Conservation (phyloP, 35 echinoderm and acorn worm species). For the Chiridota heheva region DNA sequence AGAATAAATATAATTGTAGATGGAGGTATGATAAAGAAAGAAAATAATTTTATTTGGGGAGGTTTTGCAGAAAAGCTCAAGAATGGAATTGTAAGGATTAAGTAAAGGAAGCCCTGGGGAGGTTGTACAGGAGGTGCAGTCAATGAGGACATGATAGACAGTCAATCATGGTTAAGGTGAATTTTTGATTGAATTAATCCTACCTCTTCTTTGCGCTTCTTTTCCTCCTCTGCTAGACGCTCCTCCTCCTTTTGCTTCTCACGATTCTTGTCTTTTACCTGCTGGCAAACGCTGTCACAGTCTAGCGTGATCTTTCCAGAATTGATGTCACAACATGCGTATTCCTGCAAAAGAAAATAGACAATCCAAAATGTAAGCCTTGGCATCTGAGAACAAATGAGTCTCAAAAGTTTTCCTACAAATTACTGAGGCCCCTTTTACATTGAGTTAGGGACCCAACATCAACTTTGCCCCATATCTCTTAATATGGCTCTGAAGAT, state of each 20-base stretch:
- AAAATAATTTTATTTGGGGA: too few relatives aligned
- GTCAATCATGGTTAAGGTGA: too few relatives aligned
- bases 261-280: constrained; percentile 55
- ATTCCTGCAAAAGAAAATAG: constrained; percentile 54
- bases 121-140: too few relatives aligned
- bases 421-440: not conserved
- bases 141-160: too few relatives aligned
- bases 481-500: not conserved
- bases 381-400: not conserved
- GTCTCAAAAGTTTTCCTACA: not conserved
- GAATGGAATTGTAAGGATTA: too few relatives aligned
- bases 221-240: constrained; percentile 47
- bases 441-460: not conserved
- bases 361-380: not conserved
- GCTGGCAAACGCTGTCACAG: constrained; percentile 77
- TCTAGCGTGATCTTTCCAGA: constrained; percentile 56
- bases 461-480: not conserved
- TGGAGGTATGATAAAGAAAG: too few relatives aligned
- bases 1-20: too few relatives aligned
- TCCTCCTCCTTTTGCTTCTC: constrained; percentile 69
- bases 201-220: constrained; percentile 30
- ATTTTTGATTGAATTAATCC: not conserved
- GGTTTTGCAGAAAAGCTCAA: too few relatives aligned
- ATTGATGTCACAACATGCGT: constrained; percentile 62
- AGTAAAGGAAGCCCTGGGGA: too few relatives aligned